phyloP scores from a whole-genome alignment of 1,140 invertebrate genomes.

The Neotoxoptera formosana region DNA sequence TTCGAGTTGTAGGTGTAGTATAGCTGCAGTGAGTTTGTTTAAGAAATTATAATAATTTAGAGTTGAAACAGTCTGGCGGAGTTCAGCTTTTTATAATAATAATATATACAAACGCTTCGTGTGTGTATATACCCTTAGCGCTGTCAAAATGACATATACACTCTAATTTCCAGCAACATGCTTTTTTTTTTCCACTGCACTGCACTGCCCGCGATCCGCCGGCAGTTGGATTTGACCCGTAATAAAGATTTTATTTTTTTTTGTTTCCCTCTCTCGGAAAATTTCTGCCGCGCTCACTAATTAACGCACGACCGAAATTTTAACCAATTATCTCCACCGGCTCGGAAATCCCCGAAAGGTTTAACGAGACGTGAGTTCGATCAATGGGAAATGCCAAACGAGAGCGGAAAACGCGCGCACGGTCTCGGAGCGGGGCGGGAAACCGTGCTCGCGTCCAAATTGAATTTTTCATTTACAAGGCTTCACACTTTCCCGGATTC shows the following conservation, averaged over 20 bases:
- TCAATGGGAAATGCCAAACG: constrained; percentile 12
- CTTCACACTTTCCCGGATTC: constrained; percentile 40
- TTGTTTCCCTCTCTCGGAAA: neutral
- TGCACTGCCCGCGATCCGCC: neutral
- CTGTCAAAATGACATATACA: constrained; percentile 27
- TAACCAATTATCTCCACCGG: constrained; percentile 22
- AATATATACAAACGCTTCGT: neutral
- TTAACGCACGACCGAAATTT: neutral
- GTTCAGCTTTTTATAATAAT: neutral
- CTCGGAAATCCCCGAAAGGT: constrained; percentile 35
- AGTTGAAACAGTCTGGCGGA: neutral
- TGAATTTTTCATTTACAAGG: constrained; percentile 55
- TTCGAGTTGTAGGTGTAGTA: too few relatives aligned
- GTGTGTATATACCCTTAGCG: neutral
- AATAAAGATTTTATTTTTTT: constrained; percentile 8
- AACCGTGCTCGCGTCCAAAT: constrained; percentile 9
- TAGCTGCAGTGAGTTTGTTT: neutral
- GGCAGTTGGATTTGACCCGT: neutral
- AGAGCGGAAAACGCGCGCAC: neutral
- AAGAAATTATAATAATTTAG: neutral
- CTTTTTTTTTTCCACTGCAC: neutral
- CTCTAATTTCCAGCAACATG: neutral
- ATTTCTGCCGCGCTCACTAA: neutral
- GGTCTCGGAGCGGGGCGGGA: neutral
- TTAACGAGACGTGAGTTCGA: constrained; percentile 29